phyloP scores from a whole-genome alignment of 2,113 vertebrate species.

The Mirza zaza region DNA sequence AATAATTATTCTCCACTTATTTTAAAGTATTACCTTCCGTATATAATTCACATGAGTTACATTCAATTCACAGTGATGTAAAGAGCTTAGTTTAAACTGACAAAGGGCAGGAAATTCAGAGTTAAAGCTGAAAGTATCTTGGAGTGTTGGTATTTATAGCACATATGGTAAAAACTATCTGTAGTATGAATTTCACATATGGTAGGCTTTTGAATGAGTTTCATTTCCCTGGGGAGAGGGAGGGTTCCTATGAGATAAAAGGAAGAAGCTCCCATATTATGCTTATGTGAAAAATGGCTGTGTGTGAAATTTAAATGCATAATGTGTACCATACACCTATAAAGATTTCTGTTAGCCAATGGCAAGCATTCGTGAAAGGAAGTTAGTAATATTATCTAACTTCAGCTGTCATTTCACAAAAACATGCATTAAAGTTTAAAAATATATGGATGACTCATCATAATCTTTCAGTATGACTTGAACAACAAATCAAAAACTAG shows the following conservation, averaged over 20 bases:
- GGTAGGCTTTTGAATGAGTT: not conserved
- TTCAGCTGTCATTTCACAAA: not conserved
- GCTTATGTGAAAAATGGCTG: conserved; percentile 51
- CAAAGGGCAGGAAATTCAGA: not conserved
- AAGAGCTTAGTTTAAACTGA: not conserved
- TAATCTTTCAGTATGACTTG: not conserved
- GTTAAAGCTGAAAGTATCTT: conserved; percentile 25
- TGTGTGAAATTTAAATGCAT: conserved; percentile 57
- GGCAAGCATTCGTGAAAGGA: not conserved
- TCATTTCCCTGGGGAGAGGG: conserved; percentile 39
- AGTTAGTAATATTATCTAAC: conserved; percentile 53
- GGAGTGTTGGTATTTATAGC: not conserved
- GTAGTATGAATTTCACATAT: not conserved
- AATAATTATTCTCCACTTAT: conserved; percentile 43
- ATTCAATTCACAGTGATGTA: not conserved
- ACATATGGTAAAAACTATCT: conserved; percentile 8
- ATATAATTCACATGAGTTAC: not conserved
- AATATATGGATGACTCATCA: conserved; percentile 36
- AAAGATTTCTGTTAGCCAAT: conserved; percentile 19
- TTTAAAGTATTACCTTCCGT: conserved; percentile 52
- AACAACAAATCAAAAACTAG: not conserved
- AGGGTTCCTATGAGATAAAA: conserved; percentile 62
- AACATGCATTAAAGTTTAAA: not conserved
- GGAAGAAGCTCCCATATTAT: conserved; percentile 33
- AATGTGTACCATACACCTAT: conserved; percentile 58